Evolutionary conservation across 2,888 invertebrate genomes (phyloP), one percentile per base, ranked within the genome.

Genomic region (Cataglyphis altisquamis): DNA sequence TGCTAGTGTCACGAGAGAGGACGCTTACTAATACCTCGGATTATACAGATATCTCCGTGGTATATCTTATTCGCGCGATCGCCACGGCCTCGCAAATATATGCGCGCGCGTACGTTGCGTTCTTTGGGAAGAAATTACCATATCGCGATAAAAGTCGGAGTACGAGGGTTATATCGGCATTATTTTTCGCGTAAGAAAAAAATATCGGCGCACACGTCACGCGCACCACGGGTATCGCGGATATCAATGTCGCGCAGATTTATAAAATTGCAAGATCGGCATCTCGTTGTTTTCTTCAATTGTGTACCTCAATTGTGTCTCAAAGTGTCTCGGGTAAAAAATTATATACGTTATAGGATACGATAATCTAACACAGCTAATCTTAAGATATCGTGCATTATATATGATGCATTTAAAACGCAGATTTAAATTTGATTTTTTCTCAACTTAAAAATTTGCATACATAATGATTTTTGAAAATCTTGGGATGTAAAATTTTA

Each of bases 1-100:
- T 92, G 92, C 90, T 90, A 91, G 91, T 92, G 91, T 92, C 92
- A 90, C 90, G 88, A 90, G 52, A 52, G 52, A 52, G 91, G 90
- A 92, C 91, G 91, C 91, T 92, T 90, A 90, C 91, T 90, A 90
- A 92, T 91, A 91, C 91, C 89, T 84, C 87, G 90, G 91, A 91
- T 91, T 92, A 92, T 92, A 92, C 90, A 88, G 92, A 92, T 92
- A 90, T 90, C 90, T 89, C 84, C 67, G 81, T 85, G 89, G 90
- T 90, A 90, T 90, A 90, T 90, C 90, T 90, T 87, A 90, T 90
- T 90, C 89, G 90, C 86, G 89, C 86, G 89, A 88, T 88, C 87
- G 89, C 85, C 70, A 78, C 72, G 68, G 15, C 36, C 36, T 36
- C 57, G 85, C 36, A 25, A 15, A 36, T 18, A 29, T 12, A 39